phyloP scores from a whole-genome alignment of 2,797 vertebrate genomes.

The Carapus acus region DNA sequence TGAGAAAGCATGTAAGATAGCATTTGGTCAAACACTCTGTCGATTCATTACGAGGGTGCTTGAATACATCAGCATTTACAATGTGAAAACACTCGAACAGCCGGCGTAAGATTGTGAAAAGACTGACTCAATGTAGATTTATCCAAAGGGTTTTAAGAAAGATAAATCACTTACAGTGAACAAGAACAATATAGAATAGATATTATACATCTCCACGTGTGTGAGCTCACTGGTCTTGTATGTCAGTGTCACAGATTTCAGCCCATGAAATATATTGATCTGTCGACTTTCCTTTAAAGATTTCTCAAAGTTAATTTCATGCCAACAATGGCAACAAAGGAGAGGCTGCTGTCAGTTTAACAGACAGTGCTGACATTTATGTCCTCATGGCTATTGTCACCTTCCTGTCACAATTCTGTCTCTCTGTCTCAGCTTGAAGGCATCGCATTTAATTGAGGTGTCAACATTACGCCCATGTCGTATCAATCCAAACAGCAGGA shows the following conservation, averaged over 20 bases:
- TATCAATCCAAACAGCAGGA: slow-evolving; percentile 34
- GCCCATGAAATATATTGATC: slow-evolving; percentile 45
- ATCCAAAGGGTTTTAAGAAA: no score
- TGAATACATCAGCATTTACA: slow-evolving; percentile 32
- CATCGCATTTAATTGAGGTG: slow-evolving; percentile 63
- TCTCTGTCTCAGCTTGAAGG: slow-evolving; percentile 44
- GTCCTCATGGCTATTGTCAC: slow-evolving; percentile 44
- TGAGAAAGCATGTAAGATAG: slow-evolving; percentile 31
- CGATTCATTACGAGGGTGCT: slow-evolving; percentile 36
- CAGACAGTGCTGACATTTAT: slow-evolving; percentile 50
- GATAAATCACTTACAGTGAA: no score
- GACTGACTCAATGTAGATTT: no score
- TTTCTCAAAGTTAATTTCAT: slow-evolving; percentile 27
- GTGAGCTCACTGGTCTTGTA: neutral
- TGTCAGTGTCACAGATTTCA: slow-evolving; percentile 16
- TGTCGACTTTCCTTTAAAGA: slow-evolving; percentile 44
- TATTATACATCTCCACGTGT: no score
- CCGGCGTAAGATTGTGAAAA: slow-evolving; percentile 8
- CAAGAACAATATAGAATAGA: no score
- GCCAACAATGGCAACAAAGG: slow-evolving; percentile 23
- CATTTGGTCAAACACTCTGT: slow-evolving; percentile 40
- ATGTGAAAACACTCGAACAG: no score
- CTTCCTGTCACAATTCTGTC: slow-evolving; percentile 39
- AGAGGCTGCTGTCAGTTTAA: slow-evolving; percentile 43
- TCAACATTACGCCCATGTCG: slow-evolving; percentile 58